phyloP scores from a whole-genome alignment of 1,140 invertebrate species.

The Psilanteris sp. region DNA sequence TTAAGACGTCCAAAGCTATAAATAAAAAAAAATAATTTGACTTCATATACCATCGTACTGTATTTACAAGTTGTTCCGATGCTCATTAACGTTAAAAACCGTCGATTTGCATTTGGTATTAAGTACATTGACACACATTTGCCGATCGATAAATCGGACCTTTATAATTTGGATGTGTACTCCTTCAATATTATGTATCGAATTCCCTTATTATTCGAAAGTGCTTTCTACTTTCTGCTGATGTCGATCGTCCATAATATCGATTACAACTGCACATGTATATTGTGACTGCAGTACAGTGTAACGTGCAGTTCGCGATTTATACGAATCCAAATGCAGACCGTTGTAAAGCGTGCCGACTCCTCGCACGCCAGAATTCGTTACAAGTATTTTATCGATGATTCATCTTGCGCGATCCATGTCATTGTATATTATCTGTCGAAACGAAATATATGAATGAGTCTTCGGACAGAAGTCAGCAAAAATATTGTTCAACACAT shows the following conservation, averaged over 20 bases:
- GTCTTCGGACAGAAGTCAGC: conserved; percentile 38
- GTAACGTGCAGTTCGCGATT: conserved; percentile 39
- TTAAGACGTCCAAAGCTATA: too few relatives aligned
- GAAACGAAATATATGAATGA: conserved; percentile 37
- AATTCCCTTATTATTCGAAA: conserved; percentile 35
- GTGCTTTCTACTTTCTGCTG: conserved; percentile 60
- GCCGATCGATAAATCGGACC: conserved; percentile 21
- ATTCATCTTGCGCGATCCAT: conserved; percentile 58
- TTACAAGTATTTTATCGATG: conserved; percentile 62
- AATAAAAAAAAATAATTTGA: too few relatives aligned
- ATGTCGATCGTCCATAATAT: conserved; percentile 45
- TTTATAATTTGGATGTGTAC: conserved; percentile 30
- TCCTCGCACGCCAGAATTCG: conserved; percentile 28
- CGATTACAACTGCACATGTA: conserved; percentile 39
- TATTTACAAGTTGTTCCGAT: too few relatives aligned
- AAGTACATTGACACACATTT: conserved; percentile 24
- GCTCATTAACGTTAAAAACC: too few relatives aligned
- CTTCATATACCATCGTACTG: too few relatives aligned
- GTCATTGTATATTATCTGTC: conserved; percentile 62
- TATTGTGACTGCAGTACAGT: background rate
- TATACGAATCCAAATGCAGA: conserved; percentile 41
- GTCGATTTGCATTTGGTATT: too few relatives aligned
- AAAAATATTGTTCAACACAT: conserved; percentile 37
- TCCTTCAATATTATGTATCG: conserved; percentile 18
- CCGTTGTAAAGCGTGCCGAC: conserved; percentile 44